Base-by-base conservation (phyloP, 2,888 invertebrate species). In the Acheta domesticus region DNA sequence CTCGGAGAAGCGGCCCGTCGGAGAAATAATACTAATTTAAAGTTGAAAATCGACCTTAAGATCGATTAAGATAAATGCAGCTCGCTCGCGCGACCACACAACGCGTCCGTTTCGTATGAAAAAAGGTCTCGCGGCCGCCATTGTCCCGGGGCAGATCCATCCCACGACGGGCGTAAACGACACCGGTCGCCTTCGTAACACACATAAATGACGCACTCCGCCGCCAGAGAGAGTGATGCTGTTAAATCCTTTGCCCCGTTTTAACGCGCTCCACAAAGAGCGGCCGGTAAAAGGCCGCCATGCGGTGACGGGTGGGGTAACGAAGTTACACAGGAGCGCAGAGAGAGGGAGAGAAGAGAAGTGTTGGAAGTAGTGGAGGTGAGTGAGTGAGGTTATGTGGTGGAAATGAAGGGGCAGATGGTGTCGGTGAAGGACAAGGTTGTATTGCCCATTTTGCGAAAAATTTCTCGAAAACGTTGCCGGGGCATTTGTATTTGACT, bases 41-140 rank as follows among this genome's bases (percentile, higher is more conserved):
- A 62, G 62, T 62, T 62, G 62, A 62, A 62, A 62, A 62, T 62
- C 62, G n/a, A n/a, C 14, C 16, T 62, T 62, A 62, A 62, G 62
- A 62, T 62, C 62, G 62, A 62, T 62, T 62, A 62, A 62, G 62
- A 62, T 62, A 62, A 62, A 62, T 62, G 62, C 62, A 62, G n/a
- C n/a, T 3, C 62, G 62, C 14, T 36, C 16, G n/a, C n/a, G 62
- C 62, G 62, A 62, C 62, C 62, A 62, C 62, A 62, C 62, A 62
- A n/a, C 62, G 62, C 62, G 62, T n/a, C 16, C 16, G 62, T 14
- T 19, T 12, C 16, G 14, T 62, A 12, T 62, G 62, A n/a, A 62
- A 62, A 62, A 62, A 36, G 36, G 36, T 8, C 36, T 36, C 62
- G 8, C 62, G 12, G 11, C 4, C 16, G 62, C 62, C 62, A 19